A percentile compares a stretch with the other conserved stretches of the same genome.
Evolutionary conservation across 2,113 vertebrate species (phyloP).

Genomic region (Rhipidura dahli): DNA sequence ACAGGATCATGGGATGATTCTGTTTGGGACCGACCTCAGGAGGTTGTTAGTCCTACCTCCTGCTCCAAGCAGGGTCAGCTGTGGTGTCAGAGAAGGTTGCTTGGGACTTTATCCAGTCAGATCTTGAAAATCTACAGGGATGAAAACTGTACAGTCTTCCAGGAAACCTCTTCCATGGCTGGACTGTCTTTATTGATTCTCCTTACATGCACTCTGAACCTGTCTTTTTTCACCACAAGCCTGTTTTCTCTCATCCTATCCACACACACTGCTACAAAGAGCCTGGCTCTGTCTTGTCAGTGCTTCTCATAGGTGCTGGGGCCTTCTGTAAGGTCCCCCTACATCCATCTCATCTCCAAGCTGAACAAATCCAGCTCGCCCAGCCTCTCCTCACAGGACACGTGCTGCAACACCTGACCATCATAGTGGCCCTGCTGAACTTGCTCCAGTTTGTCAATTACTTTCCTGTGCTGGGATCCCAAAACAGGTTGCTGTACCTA

Average conservation of each 20-base stretch:
- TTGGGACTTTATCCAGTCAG: neutral
- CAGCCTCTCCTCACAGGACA: neutral
- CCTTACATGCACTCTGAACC: neutral
- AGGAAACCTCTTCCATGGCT: neutral
- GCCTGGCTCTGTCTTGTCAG: neutral
- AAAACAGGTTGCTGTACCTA: neutral
- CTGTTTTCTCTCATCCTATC: neutral
- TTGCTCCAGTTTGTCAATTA: neutral
- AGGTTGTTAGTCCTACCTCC: neutral
- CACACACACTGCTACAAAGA: neutral
- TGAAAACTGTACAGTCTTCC: neutral
- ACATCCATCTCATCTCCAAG: neutral
- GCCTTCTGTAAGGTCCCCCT: neutral
- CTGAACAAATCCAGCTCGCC: fast-evolving
- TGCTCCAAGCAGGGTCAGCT: neutral
- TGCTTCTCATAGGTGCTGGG: neutral
- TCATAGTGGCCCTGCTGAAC: neutral
- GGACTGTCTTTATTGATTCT: neutral
- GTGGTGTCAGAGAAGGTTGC: neutral
- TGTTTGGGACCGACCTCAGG: neutral
- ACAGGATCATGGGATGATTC: neutral
- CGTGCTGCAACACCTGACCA: neutral
- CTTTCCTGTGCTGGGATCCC: neutral
- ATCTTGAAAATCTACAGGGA: neutral
- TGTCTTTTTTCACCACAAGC: neutral